A percentile compares a stretch with the other conserved stretches of the same genome.
These are phyloP conservation scores for Oxystoma pomonae DNA, from an alignment of 2,888 invertebrate genomes.

Conservation along the genomic window DNA sequence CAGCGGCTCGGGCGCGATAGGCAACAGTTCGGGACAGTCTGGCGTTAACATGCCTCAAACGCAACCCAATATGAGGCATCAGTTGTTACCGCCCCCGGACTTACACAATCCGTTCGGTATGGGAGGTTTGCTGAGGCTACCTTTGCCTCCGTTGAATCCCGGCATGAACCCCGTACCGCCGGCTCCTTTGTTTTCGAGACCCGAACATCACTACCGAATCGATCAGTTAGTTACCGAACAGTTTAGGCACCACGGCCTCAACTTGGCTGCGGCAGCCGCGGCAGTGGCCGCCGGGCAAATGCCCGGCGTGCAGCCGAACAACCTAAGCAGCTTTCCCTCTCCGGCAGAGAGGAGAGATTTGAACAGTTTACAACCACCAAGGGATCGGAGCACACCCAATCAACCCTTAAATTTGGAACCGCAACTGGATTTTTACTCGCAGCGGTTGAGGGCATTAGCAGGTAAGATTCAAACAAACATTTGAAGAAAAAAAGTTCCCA, in stretches of 20 bases:
- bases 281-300: slow-evolving; percentile 62
- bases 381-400: slow-evolving; percentile 52
- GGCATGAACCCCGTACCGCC: slow-evolving; percentile 61
- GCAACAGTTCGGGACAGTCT: neutral
- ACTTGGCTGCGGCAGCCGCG: slow-evolving; percentile 71
- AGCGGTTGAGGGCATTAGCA: slow-evolving; percentile 98
- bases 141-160: slow-evolving; percentile 66
- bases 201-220: slow-evolving; percentile 77
- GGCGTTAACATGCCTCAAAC: slow-evolving; percentile 50
- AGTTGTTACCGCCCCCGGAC: slow-evolving; percentile 67
- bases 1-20: slow-evolving; percentile 47
- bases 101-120: slow-evolving; percentile 74
- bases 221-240: slow-evolving; percentile 81
- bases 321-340: slow-evolving; percentile 54
- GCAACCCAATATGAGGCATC: slow-evolving; percentile 62
- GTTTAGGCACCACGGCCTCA: slow-evolving; percentile 74
- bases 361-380: slow-evolving; percentile 49
- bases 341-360: slow-evolving; percentile 57
- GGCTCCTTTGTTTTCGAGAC: slow-evolving; percentile 70
- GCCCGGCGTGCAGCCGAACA: slow-evolving; percentile 55
- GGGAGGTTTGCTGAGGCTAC: slow-evolving; percentile 68
- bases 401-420: slow-evolving; percentile 75
- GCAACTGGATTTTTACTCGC: slow-evolving; percentile 98
- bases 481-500: too few relatives aligned
- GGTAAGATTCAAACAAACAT: too few relatives aligned